Base-by-base conservation (phyloP, 1,140 invertebrate genomes). In the Carcinoscorpius rotundicauda region DNA sequence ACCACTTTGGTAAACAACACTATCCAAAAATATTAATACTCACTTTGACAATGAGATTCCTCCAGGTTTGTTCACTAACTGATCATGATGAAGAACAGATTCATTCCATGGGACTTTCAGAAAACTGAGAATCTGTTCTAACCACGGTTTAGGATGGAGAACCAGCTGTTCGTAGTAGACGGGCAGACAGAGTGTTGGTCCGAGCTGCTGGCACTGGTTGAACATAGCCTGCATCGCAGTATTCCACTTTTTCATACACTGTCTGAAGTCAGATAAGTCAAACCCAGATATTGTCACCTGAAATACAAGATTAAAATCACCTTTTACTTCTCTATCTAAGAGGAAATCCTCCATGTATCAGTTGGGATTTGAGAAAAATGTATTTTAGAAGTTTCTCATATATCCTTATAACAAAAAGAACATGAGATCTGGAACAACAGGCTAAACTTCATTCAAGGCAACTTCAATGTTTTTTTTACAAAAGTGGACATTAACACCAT, bases 221-320 rank as follows among this genome's bases (percentile, higher is more conserved):
- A 96, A 87, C 96, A 99, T 99, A 61, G 87, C 82, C 73, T 89
- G 85, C 73, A 97, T 93, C 48, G 93, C 94, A 72, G 86, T 84
- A 78, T 97, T 98, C 97, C 96, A 98, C 78, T 95, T 95, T 67
- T 83, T 86, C 76, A 99, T 77, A 77, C 93, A 97, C 77, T 96
- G 91, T 64, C 91, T 83, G 78, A 96, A 97, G 74, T 86, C 91
- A 67, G 84, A 85, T 73, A 98, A 78, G 80, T 98, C 93, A 80
- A 98, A 99, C 3, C 97, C 97, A 29, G 94, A 95, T 74, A 98
- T 98, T 60, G 95, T 98, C 61, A 98, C 91, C 87, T 89, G 75
- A 53, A 74, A 73, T 69, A 61, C 68, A 71, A 61, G 5, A 60
- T 29, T 29, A 60, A 29, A 6, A 51, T 29, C 29, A 2, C 29